These are phyloP conservation scores for Lerista edwardsae DNA, from an alignment of 2,797 vertebrate species.

Conservation along the genomic window DNA sequence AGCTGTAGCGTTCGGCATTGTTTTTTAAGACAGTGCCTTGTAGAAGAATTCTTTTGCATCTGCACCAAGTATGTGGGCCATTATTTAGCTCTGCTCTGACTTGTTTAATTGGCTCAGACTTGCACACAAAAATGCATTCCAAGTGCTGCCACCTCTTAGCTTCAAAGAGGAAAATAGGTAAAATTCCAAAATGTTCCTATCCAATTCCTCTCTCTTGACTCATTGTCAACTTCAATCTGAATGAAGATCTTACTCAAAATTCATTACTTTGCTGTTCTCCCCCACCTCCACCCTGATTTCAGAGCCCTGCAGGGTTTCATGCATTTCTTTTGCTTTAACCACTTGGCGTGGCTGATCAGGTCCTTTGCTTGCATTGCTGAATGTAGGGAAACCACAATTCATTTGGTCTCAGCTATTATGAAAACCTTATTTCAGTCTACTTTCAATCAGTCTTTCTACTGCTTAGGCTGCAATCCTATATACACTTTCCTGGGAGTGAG, in stretches of 20 bases:
- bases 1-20: neutral
- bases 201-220: constrained; percentile 50
- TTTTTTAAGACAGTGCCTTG: constrained; percentile 10
- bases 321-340: neutral
- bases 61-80: constrained; percentile 13
- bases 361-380: neutral
- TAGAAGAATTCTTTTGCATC: neutral
- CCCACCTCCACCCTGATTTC: constrained; percentile 4
- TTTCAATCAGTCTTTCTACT: neutral
- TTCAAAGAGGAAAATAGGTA: constrained; percentile 31
- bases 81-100: constrained; percentile 21
- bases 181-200: constrained; percentile 28
- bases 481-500: too few relatives aligned
- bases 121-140: neutral
- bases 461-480: too few relatives aligned
- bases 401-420: neutral
- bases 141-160: constrained; percentile 18
- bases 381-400: neutral
- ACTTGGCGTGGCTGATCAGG: neutral
- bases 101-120: constrained; percentile 29
- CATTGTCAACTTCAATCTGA: constrained; percentile 13
- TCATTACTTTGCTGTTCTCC: constrained; percentile 16
- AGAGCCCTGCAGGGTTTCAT: neutral
- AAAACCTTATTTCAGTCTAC: neutral
- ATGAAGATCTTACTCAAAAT: constrained; percentile 38